Base-by-base conservation (phyloP, 2,797 vertebrate genomes). In the Pristis pectinata region DNA sequence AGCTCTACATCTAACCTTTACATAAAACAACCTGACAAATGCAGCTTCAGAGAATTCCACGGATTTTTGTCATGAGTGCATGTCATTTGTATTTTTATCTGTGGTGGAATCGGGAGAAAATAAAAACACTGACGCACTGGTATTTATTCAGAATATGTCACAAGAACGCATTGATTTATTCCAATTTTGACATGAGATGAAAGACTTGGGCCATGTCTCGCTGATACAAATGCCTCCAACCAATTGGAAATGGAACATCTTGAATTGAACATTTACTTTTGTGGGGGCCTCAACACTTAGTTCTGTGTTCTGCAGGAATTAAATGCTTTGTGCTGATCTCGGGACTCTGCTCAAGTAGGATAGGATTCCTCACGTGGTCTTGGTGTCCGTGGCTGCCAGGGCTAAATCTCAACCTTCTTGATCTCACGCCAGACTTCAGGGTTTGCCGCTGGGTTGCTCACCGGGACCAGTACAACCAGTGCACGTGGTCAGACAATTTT, bases 41-140 rank as follows among this genome's bases (percentile, higher is more conserved):
- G 34, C 34, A 64, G 34, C 34, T 7, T 17, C 56, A 64, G 85
- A 59, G 17, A 89, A 89, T 89, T 89, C 85, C 9, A 34, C 5
- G 37, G 85, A 89, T 89, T 89, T 37, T 59, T 89, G 59, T 3
- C 85, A 85, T 89, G 30, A 61, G 15, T 15, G 5, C 56, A 9
- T 61, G 85, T 89, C 85, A 89, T 89, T 85, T 89, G 85, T 89
- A 85, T n/a, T 61, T 89, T 64, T 89, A 89, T 89, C 89, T 37
- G 11, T 17, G 56, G 56, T 30, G 34, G 34, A 61, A 89, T 89
- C 37, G 30, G 56, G 59, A 64, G 30, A 61, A 61, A 64, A 64
- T 19, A 80, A 89, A 89, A 89, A 77, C 1, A 41, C 72, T 74
- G 79, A 27, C 30, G 37, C 34, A 37, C 67, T 61, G 85, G 56